Base-by-base conservation (phyloP, 2,113 vertebrate species). In the Anhinga rufa region DNA sequence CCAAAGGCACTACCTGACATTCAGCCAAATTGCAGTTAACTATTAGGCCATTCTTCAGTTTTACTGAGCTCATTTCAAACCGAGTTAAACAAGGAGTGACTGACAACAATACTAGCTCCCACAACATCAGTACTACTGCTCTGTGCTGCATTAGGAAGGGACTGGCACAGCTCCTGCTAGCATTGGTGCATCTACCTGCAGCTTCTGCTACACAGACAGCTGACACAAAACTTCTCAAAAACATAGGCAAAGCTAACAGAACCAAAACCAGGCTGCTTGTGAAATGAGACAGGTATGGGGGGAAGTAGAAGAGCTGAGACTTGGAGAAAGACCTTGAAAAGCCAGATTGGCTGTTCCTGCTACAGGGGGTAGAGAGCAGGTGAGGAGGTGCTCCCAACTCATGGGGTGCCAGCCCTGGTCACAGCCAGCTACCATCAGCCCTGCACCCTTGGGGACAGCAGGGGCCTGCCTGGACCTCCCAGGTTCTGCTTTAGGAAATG, bases 1-100 rank as follows among this genome's bases (percentile, higher is more conserved):
- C 91, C 95, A 90, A 94, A 93, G 92, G 94, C 77, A 74, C 76
- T 91, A 64, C 15, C 55, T 97, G 95, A 97, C 94, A 91, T 92
- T 96, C 92, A 95, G 85, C 61, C 78, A 91, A 96, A 93, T 86
- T 95, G 70, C 44, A 87, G 89, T 80, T 90, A 94, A 87, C 66
- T 93, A 70, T 96, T 88, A 58, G 84, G 66, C 32, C 71, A 82
- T 92, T 93, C 85, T 80, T 96, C 87, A 94, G 76, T 49, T 94
- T 84, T 87, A 79, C 57, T 2, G 5, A 90, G 85, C 75, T 94
- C 58, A 32, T 93, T 96, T 96, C 87, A 86, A 93, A 85, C 15
- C 0, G 0, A 90, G 85, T 94, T 95, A 90, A 93, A 94, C 49
- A 92, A 86, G 86, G 76, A 96, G 44, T 86, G 83, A 93, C 77